Evolutionary conservation across 2,797 vertebrate genomes (phyloP), one percentile per base, ranked within the genome.

Genomic region (Diceros bicornis): DNA sequence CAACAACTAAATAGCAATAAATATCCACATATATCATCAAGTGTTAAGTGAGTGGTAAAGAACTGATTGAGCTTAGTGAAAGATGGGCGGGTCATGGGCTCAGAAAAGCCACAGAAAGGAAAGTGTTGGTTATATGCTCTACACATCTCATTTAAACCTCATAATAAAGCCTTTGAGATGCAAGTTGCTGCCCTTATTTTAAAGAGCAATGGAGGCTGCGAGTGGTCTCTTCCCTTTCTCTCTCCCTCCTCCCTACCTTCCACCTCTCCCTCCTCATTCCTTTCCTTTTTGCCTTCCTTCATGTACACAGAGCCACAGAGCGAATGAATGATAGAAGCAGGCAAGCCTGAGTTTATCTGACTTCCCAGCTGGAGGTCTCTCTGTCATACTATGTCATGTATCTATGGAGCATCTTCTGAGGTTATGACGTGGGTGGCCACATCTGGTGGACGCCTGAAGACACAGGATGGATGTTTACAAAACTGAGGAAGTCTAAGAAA

Each of bases 331-430:
- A 52, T 5, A 13, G 47, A 32, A 34, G 23, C 6, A 29, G 32
- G 17, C 14, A 1, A 61, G 14, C 78, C 10, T 21, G 3, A 0
- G 0, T 11, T 12, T 1, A 14, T 41, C 37, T 8, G 32, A 77
- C 11, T 27, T 52, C 37, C 13, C 13, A 61, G 18, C 47, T 37
- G 27, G 27, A 23, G 59, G 41, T n/a, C 66, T 93, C 34, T 18
- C 57, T 25, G 29, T 50, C 10, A 8, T 3, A 0, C 68, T n/a
- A 6, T 52, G 32, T 37, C 59, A 9, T 0, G 18, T 17, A 1
- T 17, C 34, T 4, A 2, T 0, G 29, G 6, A 68, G 69, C 1
- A 9, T 12, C 50, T 69, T 75, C 37, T 27, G 32, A 55, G 50
- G 11, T n/a, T 32, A 18, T 7, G 7, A 29, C 4, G 1, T 20